Conservation (phyloP, 2,888 invertebrate species). For the Itoplectis maculator region DNA sequence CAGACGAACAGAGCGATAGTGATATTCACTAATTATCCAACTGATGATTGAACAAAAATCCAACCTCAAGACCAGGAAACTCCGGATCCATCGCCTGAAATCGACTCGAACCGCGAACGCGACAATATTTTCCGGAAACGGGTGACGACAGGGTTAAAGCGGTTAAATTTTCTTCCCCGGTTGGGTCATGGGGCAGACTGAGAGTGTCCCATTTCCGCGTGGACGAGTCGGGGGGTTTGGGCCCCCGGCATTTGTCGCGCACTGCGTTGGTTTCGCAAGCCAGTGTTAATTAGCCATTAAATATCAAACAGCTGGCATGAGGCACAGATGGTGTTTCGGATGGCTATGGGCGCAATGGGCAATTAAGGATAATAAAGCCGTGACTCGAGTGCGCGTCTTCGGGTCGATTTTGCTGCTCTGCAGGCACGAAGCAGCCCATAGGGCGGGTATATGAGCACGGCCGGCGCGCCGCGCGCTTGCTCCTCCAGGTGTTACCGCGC, state of each 20-base stretch:
- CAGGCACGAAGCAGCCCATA: constrained; percentile 5
- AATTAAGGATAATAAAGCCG: constrained; percentile 76
- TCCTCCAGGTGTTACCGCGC: constrained; percentile 60
- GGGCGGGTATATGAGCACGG: constrained; percentile 27
- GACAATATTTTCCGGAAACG: neutral
- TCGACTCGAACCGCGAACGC: neutral
- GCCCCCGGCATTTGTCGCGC: constrained; percentile 18
- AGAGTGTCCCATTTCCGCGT: neutral
- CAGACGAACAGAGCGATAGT: too few relatives aligned
- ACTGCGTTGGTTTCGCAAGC: constrained; percentile 28
- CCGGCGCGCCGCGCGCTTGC: constrained; percentile 46
- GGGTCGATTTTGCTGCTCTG: constrained; percentile 42
- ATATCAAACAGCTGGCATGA: constrained; percentile 77
- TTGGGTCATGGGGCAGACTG: neutral
- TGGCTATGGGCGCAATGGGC: constrained; percentile 70
- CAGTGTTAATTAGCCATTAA: constrained; percentile 80
- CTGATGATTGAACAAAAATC: too few relatives aligned
- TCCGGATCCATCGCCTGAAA: neutral
- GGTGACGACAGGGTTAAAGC: constrained; percentile 1
- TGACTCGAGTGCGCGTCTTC: constrained; percentile 59
- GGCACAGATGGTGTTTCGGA: constrained; percentile 75
- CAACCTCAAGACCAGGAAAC: neutral
- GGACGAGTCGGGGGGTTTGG: neutral
- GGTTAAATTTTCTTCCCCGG: neutral
- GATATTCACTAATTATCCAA: too few relatives aligned